These are phyloP conservation scores for Arothron firmamentum DNA, from an alignment of 2,113 vertebrate genomes.

Conservation along the genomic window DNA sequence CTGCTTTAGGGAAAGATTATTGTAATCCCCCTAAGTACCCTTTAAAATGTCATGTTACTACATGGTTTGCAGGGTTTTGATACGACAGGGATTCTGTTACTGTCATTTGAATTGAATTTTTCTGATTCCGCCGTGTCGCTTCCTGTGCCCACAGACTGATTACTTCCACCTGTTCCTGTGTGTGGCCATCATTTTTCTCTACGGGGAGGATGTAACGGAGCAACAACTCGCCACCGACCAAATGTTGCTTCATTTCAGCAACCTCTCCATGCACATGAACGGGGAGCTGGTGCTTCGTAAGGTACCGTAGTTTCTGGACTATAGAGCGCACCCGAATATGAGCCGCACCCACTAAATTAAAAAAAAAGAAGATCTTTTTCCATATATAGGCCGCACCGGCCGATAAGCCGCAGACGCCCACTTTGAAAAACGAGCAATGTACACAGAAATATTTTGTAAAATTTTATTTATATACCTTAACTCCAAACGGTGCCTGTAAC, in stretches of 20 bases:
- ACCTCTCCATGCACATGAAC: constrained; percentile 98
- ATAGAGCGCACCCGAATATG: too few relatives aligned
- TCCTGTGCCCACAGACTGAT: constrained; percentile 80
- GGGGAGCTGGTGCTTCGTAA: constrained; percentile 95
- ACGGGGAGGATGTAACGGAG: constrained; percentile 92
- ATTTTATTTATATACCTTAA: too few relatives aligned
- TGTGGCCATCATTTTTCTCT: constrained; percentile 92
- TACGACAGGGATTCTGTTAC: neutral
- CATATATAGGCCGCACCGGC: too few relatives aligned
- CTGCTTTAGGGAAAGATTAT: constrained; percentile 5
- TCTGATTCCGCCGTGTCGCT: neutral
- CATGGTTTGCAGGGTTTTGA: neutral
- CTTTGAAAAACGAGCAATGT: too few relatives aligned
- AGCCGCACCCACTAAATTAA: too few relatives aligned
- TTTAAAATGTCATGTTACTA: neutral
- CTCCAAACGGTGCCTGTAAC: too few relatives aligned
- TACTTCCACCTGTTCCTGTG: constrained; percentile 99
- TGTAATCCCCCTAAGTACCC: constrained; percentile 38
- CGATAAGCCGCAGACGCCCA: too few relatives aligned
- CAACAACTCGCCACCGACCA: constrained; percentile 93
- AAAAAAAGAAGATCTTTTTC: too few relatives aligned
- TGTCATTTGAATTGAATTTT: too few relatives aligned
- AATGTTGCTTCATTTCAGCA: constrained; percentile 95
- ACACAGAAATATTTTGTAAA: too few relatives aligned
- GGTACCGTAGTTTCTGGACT: too few relatives aligned